Evolutionary conservation across 1,140 invertebrate genomes (phyloP).

Genomic region (Zeugodacus cucurbitae): DNA sequence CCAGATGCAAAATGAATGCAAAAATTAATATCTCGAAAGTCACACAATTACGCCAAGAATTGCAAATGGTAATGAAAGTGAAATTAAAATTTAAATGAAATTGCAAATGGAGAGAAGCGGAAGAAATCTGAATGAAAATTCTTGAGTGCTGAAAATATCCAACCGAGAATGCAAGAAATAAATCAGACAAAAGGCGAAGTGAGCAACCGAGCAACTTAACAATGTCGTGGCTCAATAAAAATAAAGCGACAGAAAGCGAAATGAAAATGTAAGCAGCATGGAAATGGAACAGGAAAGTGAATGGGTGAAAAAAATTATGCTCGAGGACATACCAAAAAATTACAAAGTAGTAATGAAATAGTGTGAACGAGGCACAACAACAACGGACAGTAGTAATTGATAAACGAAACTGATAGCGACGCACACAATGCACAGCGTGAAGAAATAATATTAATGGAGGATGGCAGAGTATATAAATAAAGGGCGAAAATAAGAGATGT

Average conservation of each 20-base stretch:
- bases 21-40: neutral
- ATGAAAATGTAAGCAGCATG: neutral
- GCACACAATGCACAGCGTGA: neutral
- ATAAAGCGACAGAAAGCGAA: neutral
- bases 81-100: constrained; percentile 8
- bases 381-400: neutral
- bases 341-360: neutral
- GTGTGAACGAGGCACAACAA: neutral
- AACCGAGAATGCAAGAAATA: neutral
- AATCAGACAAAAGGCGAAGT: neutral
- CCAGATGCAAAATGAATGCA: no score
- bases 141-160: neutral
- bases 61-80: neutral
- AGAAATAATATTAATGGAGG: neutral
- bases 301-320: neutral
- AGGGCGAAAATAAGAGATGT: neutral
- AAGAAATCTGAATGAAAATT: neutral
- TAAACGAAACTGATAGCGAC: neutral
- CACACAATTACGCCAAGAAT: neutral
- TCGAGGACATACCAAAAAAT: neutral
- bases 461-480: neutral
- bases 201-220: neutral
- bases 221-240: neutral
- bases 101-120: neutral
- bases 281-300: neutral